phyloP scores from a whole-genome alignment of 2,797 vertebrate species.

The Ptychobarbus kaznakovi region DNA sequence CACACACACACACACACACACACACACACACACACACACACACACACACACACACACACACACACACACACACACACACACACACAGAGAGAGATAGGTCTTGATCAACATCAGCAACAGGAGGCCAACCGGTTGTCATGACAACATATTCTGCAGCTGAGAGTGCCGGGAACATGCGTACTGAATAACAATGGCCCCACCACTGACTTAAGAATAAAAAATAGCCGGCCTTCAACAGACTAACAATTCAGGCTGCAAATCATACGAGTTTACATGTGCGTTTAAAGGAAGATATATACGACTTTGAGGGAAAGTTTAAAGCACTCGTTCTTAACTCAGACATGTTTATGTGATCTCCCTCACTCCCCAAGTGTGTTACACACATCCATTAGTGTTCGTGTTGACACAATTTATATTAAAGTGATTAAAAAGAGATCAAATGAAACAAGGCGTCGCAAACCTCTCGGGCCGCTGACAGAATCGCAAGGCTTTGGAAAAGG shows the following conservation, averaged over 20 bases:
- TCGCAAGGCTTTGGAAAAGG: conserved; percentile 34
- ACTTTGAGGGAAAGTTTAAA: conserved; percentile 35
- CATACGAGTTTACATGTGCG: conserved; percentile 36
- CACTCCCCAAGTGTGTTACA: conserved; percentile 2
- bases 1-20: too few relatives aligned
- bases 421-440: conserved; percentile 54
- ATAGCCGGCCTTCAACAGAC: conserved; percentile 46
- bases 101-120: conserved; percentile 77
- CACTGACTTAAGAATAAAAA: conserved; percentile 65
- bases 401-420: conserved; percentile 35
- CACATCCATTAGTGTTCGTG: conserved; percentile 29
- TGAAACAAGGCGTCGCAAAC: background rate
- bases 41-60: conserved; percentile 11
- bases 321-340: conserved; percentile 22
- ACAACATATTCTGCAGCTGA: conserved; percentile 72
- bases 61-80: conserved; percentile 14
- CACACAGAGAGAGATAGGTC: conserved; percentile 57
- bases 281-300: conserved; percentile 2
- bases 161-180: conserved; percentile 63
- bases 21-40: conserved; percentile 58
- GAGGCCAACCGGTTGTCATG: conserved; percentile 77
- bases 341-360: conserved; percentile 29
- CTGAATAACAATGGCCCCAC: conserved; percentile 78
- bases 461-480: conserved; percentile 27
- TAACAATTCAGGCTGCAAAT: conserved; percentile 51